phyloP scores from a whole-genome alignment of 2,888 invertebrate species.

The Tipula unca region DNA sequence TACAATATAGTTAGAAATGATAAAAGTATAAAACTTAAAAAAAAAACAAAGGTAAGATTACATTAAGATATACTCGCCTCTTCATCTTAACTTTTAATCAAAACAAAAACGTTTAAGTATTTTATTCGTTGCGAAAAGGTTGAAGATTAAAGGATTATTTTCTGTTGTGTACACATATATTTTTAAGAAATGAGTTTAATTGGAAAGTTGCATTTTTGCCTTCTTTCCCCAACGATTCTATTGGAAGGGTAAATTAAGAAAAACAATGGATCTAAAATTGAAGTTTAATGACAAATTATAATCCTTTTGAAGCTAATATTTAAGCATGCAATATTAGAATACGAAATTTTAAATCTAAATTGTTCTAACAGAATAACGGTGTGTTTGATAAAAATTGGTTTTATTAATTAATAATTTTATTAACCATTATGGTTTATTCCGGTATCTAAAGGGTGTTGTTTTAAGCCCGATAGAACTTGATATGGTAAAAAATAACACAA shows the following conservation, averaged over 20 bases:
- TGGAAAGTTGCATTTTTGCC: background rate
- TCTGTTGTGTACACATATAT: background rate
- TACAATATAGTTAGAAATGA: background rate
- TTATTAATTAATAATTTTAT: too few species aligned
- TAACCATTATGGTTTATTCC: too few species aligned
- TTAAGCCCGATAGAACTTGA: too few species aligned
- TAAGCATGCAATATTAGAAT: background rate
- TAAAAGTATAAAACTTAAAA: background rate
- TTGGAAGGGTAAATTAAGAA: too few species aligned
- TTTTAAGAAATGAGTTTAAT: background rate
- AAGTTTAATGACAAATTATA: background rate
- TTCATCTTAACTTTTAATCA: background rate
- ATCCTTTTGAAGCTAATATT: background rate
- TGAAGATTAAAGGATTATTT: background rate
- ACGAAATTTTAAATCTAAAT: background rate
- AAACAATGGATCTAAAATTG: background rate
- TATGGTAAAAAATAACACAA: too few species aligned
- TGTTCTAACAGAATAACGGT: background rate
- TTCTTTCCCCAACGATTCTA: too few species aligned
- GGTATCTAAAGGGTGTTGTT: too few species aligned
- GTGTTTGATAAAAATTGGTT: too few species aligned
- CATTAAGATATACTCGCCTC: background rate
- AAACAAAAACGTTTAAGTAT: background rate
- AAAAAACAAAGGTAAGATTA: background rate
- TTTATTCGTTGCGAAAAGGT: background rate